Percentiles rank a stretch among this genome's conserved stretches.
These are phyloP conservation scores for Choristoneura rosaceana DNA, from an alignment of 2,888 invertebrate genomes.

Conservation along the genomic window DNA sequence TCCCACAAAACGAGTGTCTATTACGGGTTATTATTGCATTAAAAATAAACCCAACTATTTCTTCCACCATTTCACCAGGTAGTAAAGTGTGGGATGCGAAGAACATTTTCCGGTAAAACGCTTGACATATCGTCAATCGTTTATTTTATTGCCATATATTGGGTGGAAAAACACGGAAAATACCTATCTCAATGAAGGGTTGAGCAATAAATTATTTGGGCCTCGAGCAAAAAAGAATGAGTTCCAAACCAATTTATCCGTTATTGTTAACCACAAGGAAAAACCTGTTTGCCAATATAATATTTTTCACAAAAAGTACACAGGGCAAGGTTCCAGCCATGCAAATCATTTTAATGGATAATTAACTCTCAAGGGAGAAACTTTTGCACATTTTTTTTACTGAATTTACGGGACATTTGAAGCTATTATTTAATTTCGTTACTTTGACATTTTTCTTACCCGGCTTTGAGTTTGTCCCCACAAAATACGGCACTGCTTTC, in stretches of 20 bases:
- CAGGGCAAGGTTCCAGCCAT: slow-evolving; percentile 7
- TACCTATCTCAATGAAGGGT: slow-evolving; percentile 49
- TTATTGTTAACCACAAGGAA: slow-evolving; percentile 33
- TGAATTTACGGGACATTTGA: slow-evolving; percentile 29
- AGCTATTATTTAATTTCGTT: slow-evolving; percentile 36
- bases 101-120: slow-evolving; percentile 8
- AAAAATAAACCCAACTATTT: not conserved
- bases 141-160: slow-evolving; percentile 41
- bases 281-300: slow-evolving; percentile 25
- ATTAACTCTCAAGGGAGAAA: slow-evolving; percentile 22
- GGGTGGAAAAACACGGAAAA: slow-evolving; percentile 48
- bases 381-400: slow-evolving; percentile 13
- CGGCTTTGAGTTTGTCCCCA: not conserved
- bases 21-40: too few species aligned
- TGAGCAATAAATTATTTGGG: slow-evolving; percentile 51
- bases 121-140: slow-evolving; percentile 30
- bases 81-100: not conserved
- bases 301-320: slow-evolving; percentile 31
- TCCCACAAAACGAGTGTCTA: too few species aligned
- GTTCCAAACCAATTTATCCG: slow-evolving; percentile 48
- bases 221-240: slow-evolving; percentile 55
- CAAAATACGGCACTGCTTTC: not conserved
- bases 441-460: slow-evolving; percentile 34
- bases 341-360: slow-evolving; percentile 40
- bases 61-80: not conserved